A percentile compares a stretch with the other conserved stretches of the same genome.
Conservation (phyloP, 2,888 invertebrate species). For the Xanthia togata region DNA sequence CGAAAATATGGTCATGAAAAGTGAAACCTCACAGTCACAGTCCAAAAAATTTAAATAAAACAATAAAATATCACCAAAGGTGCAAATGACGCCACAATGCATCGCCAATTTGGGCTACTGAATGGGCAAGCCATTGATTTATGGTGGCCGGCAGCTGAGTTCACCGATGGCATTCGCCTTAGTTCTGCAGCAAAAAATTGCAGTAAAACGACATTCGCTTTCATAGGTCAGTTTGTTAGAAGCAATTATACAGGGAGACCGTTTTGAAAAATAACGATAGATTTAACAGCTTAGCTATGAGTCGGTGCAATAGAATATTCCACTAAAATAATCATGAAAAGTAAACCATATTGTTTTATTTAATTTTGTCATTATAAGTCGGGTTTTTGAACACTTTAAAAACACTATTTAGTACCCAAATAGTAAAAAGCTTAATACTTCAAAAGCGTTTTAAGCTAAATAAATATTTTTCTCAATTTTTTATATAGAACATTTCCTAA, state of each 20-base stretch:
- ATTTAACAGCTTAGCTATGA: background rate
- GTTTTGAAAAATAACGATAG: constrained; percentile 1
- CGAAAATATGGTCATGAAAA: background rate
- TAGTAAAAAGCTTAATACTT: background rate
- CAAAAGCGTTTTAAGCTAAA: background rate
- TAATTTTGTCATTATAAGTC: background rate
- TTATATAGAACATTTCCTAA: background rate
- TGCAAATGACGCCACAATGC: constrained; percentile 67
- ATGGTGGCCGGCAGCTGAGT: constrained; percentile 80
- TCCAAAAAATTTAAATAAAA: constrained; percentile 36
- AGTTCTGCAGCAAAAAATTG: constrained; percentile 68
- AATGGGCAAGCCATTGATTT: constrained; percentile 79
- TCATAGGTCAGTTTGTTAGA: constrained; percentile 78
- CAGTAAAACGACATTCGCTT: constrained; percentile 77
- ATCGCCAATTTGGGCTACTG: constrained; percentile 74
- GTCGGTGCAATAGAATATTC: background rate
- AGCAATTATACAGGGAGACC: constrained; percentile 66
- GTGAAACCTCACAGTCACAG: constrained; percentile 16
- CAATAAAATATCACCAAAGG: constrained; percentile 57
- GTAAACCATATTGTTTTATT: background rate
- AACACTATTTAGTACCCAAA: background rate
- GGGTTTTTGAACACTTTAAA: background rate
- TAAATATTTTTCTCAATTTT: background rate
- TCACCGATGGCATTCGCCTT: constrained; percentile 63
- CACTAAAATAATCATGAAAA: background rate